phyloP scores from a whole-genome alignment of 2,888 invertebrate species.

The Scaptomyza tumidula region DNA sequence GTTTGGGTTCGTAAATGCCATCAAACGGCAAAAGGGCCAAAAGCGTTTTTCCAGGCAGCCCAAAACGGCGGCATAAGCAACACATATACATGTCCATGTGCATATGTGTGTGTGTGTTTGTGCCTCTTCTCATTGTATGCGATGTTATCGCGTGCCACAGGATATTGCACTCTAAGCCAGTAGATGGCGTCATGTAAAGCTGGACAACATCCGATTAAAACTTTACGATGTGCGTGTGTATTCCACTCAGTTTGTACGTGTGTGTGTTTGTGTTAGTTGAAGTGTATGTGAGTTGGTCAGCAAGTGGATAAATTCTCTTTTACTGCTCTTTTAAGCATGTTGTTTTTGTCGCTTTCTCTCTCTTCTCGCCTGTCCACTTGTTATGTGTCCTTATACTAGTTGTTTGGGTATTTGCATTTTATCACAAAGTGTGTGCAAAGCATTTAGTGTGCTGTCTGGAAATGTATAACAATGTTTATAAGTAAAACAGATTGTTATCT shows the following conservation, averaged over 20 bases:
- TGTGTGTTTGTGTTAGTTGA: constrained; percentile 6
- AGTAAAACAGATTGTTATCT: neutral
- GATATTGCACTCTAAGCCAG: constrained; percentile 81
- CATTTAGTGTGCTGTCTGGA: neutral
- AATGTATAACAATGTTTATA: neutral
- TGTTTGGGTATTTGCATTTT: neutral
- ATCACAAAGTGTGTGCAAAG: neutral
- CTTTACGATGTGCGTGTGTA: constrained; percentile 79
- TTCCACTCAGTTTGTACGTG: constrained; percentile 34
- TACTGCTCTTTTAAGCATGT: constrained; percentile 80
- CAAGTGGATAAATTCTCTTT: constrained; percentile 81
- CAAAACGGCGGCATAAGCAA: constrained; percentile 67
- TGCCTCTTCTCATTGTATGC: constrained; percentile 40
- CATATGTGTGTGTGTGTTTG: constrained; percentile 8
- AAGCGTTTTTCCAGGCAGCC: constrained; percentile 56
- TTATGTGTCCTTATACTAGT: constrained; percentile 23
- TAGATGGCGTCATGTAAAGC: constrained; percentile 80
- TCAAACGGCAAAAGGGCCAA: constrained; percentile 68
- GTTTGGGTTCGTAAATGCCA: constrained; percentile 59
- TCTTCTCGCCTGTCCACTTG: constrained; percentile 43
- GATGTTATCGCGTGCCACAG: constrained; percentile 80
- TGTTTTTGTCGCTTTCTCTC: constrained; percentile 67
- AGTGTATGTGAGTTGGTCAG: constrained; percentile 59
- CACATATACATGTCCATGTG: constrained; percentile 16
- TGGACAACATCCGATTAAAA: constrained; percentile 80